phyloP scores from a whole-genome alignment of 1,140 invertebrate species.

The Zaprionus capensis region DNA sequence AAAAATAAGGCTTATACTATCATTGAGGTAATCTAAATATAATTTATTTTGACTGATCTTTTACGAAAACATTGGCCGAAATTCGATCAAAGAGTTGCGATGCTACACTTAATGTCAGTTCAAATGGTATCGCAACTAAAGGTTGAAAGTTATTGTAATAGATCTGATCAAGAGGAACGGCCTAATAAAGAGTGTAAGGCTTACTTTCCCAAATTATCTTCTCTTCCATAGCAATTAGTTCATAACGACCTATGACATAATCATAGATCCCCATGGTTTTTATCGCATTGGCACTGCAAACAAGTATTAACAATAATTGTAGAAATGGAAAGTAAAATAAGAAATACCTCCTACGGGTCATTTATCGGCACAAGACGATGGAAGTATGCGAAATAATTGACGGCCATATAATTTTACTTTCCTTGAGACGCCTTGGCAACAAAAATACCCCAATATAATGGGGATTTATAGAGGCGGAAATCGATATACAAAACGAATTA shows the following conservation, averaged over 20 bases:
- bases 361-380: slow-evolving; percentile 12
- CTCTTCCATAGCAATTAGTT: slow-evolving; percentile 33
- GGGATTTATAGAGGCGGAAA: slow-evolving; percentile 60
- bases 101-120: neutral
- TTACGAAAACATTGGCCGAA: neutral
- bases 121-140: neutral
- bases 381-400: slow-evolving; percentile 20
- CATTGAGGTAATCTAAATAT: neutral
- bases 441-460: slow-evolving; percentile 23
- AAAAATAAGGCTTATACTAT: neutral
- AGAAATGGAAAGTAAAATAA: neutral
- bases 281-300: neutral
- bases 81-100: neutral
- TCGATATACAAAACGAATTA: slow-evolving; percentile 43
- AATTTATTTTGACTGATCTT: neutral
- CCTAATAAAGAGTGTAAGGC: too few relatives aligned
- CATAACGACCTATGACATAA: slow-evolving; percentile 4
- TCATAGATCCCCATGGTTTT: slow-evolving; percentile 11
- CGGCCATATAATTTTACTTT: slow-evolving; percentile 36
- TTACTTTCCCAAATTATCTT: neutral
- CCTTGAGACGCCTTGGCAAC: slow-evolving; percentile 14
- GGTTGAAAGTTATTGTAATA: neutral
- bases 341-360: slow-evolving; percentile 30
- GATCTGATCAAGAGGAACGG: neutral
- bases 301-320: neutral